Evolutionary conservation across 2,113 vertebrate species (phyloP), one percentile per base, ranked within the genome.

Genomic region (Tauraco erythrolophus): DNA sequence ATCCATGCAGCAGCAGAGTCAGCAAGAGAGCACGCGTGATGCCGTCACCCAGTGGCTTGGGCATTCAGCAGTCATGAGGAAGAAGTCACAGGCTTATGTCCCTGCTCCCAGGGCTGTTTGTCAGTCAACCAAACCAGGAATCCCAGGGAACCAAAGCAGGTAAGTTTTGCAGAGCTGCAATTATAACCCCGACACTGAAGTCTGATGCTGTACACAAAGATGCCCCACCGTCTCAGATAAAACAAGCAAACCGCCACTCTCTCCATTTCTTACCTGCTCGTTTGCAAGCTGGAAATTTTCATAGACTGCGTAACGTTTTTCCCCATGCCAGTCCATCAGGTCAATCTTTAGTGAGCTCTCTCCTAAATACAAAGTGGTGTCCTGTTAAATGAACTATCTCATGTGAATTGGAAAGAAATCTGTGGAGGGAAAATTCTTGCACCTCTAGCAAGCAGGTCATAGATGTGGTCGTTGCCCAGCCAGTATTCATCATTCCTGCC

Each of bases 401-500:
- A 53, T 14, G 21, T 14, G 48, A 82, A 61, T 39, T 54, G 41
- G 53, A 85, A 83, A 83, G 39, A 72, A 82, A 72, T n/a, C 9
- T 74, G 7, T 10, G 18, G 30, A 75, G 64, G 86, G 51, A 92
- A 84, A 79, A 61, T 75, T 80, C 48, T 62, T 76, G 81, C 92
- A 99, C 99, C 98, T 96, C 97, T 97, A 68, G 96, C n/a, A 1
- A 99, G 98, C 37, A 99, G 97, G 50, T 98, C 94, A 78, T 98
- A 72, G 78, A 99, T 99, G 84, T 98, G 98, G 61, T 99, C 98
- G 1, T 99, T 99, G 46, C 99, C 99, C 94, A 99, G 97, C 99
- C 99, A 99, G 81, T 99, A 99, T 97, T 99, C 99, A 96, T 99
- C 99, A 58, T 98, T 99, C 94, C 98, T 98, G 85, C 96, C 93